These are phyloP conservation scores for Frankliniella fusca DNA, from an alignment of 2,888 invertebrate genomes.

Conservation along the genomic window DNA sequence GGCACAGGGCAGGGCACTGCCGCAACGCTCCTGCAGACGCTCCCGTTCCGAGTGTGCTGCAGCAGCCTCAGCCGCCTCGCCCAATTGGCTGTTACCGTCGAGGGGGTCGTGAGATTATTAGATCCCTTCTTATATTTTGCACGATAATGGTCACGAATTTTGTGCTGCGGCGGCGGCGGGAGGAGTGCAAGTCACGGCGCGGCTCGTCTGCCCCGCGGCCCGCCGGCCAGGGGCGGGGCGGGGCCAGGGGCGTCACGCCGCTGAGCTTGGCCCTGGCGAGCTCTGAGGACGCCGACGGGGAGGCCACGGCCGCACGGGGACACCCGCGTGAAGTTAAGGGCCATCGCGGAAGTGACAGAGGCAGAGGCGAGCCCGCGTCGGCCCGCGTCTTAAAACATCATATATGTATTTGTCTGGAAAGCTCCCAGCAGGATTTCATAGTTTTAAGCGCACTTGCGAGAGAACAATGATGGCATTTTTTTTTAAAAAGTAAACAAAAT, in stretches of 20 bases:
- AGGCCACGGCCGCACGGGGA: no score
- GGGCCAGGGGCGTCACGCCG: neutral
- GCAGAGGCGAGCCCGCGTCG: no score
- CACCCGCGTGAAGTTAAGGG: no score
- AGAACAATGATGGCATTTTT: no score
- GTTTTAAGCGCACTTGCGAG: no score
- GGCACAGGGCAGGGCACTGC: neutral
- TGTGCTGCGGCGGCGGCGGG: neutral
- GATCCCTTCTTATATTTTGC: neutral
- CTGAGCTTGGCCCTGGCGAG: neutral
- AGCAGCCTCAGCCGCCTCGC: neutral
- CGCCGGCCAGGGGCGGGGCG: neutral
- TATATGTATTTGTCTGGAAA: no score
- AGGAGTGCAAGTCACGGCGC: neutral
- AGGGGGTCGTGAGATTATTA: conserved; percentile 12
- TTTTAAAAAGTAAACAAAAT: no score
- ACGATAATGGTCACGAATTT: conserved; percentile 20
- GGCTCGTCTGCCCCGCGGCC: neutral
- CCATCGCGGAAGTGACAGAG: no score
- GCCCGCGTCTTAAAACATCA: no score
- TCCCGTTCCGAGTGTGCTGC: neutral
- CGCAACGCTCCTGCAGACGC: neutral
- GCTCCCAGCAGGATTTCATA: no score
- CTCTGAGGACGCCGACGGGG: no score
- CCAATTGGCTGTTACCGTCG: conserved; percentile 10